Base-by-base conservation (phyloP, 2,797 vertebrate genomes). In the Trematomus bernacchii region DNA sequence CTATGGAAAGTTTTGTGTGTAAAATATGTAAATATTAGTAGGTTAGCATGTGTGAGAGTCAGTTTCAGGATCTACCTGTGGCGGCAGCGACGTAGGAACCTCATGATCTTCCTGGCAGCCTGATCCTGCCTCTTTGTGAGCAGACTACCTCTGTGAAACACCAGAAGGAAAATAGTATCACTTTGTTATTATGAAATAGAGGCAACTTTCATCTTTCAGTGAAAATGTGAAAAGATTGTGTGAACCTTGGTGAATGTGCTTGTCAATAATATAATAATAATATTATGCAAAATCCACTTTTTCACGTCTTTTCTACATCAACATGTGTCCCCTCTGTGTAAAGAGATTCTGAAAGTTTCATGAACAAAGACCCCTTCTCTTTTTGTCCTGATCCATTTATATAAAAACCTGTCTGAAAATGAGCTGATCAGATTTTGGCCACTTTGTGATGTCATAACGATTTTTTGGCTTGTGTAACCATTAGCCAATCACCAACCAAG, bases 71-170 rank as follows among this genome's bases (percentile, higher is more conserved):
- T 81, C 88, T 94, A 99, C 98, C 98, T 99, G 97, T 99, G 98
- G 88, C 98, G 97, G 92, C 98, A 99, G 90, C 98, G 97, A 78
- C 98, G 97, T 74, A 99, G 96, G 92, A 99, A 99, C 91, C 98
- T 95, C 98, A 99, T 99, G 85, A 99, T 99, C 94, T 99, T 99
- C 88, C 98, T 97, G 93, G 98, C 98, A 92, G 98, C 98, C 94
- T 99, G 98, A 92, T 99, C 98, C 94, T 99, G 98, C 91, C 98
- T 98, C 95, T 99, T 99, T 85, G 97, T 98, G 89, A 99, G 96
- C 92, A 99, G 96, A 97, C 97, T 98, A 91, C 96, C 97, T 96
- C 98, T 99, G 88, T 21, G 90, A 94, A 78, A 93, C 82, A 85
- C 0, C 59, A 72, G n/a, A 85, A 0, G 76, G 23, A 76, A 10